Evolutionary conservation across 2,888 invertebrate genomes (phyloP).

Genomic region (Caenorhabditis sinica): DNA sequence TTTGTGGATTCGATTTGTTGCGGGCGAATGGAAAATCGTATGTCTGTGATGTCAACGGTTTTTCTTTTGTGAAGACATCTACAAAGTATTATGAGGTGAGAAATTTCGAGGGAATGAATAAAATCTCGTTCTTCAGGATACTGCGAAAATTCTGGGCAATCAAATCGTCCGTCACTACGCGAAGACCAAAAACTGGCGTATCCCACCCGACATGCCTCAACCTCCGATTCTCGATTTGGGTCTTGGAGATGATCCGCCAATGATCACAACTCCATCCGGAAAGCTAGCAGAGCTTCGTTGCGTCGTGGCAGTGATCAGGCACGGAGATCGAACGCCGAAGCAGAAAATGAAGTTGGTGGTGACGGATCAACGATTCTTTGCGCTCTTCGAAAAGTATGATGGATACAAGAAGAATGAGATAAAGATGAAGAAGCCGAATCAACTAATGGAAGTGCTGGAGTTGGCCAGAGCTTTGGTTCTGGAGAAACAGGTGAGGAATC

Average conservation of each 20-base stretch:
- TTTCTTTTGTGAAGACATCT: constrained; percentile 99
- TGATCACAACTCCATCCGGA: constrained; percentile 97
- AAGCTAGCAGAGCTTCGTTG: constrained; percentile 96
- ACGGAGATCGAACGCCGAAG: constrained; percentile 98
- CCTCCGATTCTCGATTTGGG: constrained; percentile 75
- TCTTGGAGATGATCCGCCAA: constrained; percentile 93
- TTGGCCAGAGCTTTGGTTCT: constrained; percentile 90
- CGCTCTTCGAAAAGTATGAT: constrained; percentile 97
- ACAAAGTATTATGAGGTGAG: constrained; percentile 95
- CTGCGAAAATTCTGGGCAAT: constrained; percentile 97
- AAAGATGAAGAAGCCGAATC: constrained; percentile 97
- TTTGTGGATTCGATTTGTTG: constrained; percentile 98
- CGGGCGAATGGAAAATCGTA: constrained; percentile 98
- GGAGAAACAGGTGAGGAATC: constrained; percentile 75
- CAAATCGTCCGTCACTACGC: constrained; percentile 97
- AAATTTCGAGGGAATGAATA: too few species aligned
- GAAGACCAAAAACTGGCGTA: constrained; percentile 95
- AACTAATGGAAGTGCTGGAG: constrained; percentile 97
- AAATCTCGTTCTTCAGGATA: constrained; percentile 87
- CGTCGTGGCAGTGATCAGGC: constrained; percentile 97
- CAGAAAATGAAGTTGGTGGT: constrained; percentile 96
- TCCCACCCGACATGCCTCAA: constrained; percentile 88
- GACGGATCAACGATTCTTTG: constrained; percentile 88
- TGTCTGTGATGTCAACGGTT: constrained; percentile 99
- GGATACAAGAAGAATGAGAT: constrained; percentile 96